Base-by-base conservation (phyloP, 2,797 vertebrate species). In the Alca torda region DNA sequence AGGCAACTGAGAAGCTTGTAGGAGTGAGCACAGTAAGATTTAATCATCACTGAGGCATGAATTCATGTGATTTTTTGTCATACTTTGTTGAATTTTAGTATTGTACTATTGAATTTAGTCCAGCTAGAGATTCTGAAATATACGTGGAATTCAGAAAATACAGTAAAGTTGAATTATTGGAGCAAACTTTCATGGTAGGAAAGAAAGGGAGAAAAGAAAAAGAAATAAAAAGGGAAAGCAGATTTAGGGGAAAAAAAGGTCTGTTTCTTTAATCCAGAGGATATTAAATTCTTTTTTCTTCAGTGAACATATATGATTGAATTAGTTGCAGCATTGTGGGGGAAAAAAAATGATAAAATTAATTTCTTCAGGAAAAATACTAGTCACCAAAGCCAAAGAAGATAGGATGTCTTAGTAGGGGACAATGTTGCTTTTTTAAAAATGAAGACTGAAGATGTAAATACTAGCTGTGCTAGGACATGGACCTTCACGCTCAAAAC, bases 231-330 rank as follows among this genome's bases (percentile, higher is more conserved):
- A 41, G 20, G 19, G 10, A 76, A 69, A 19, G 12, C 50, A 51
- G 13, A 69, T 6, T 13, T 39, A 8, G 4, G 10, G 9, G 0
- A 2, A 6, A 9, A 21, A 41, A 17, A 28, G 10, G 8, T 46
- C 14, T 65, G 4, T 46, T 68, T 72, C 43, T 65, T 74, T 39
- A 84, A 79, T 54, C 31, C 26, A 37, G n/a, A 69, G 16, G 21
- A 39, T 45, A 46, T n/a, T 69, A 5, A 31, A 10, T 37, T 53
- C 10, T 57, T 57, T 93, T 57, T 91, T 56, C 51, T 72, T 53
- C 21, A 2, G 11, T 61, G 14, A 83, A 41, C 45, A 80, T 11
- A 30, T 77, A 12, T 64, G 33, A 69, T 21, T 56, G 9, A 68
- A 68, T 41, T 54, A 77, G 45, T 48, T 74, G 19, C 39, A 78